Base-by-base conservation (phyloP, 2,797 vertebrate genomes). In the Catamblyrhynchus diadema region DNA sequence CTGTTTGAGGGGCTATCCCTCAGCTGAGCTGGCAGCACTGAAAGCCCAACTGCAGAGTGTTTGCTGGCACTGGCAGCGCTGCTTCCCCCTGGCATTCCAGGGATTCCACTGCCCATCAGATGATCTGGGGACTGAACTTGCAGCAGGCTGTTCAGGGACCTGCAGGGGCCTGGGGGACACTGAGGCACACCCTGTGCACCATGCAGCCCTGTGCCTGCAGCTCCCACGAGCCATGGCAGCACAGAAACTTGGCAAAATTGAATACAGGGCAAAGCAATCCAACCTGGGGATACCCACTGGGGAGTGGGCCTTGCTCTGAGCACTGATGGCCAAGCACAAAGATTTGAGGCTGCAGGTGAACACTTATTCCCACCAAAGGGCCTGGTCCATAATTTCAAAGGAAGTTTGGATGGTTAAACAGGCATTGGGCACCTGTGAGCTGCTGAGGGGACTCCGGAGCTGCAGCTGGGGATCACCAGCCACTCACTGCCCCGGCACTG, bases 61-160 rank as follows among this genome's bases (percentile, higher is more conserved):
- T 44, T 66, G 35, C 66, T 57, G 35, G 28, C 7, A 0, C 48
- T 47, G 42, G 47, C 4, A 7, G 47, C 1, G 0, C 47, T 3
- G 5, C 37, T 33, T 23, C 15, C 2, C 0, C 0, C 9, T 4
- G 2, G 0, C 30, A 10, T 0, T 0, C 0, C 0, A 2, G 4
- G 39, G 51, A 11, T 24, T 25, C 67, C 1, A 0, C 5, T 2
- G 2, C 33, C 45, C 11, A 4, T 6, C 16, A 12, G 27, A 23
- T 2, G n/a, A 77, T 27, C 12, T 2, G 33, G 20, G 24, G 14
- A 37, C 1, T 32, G 32, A 18, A 12, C 27, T 6, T 48, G 35
- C 47, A 27, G 39, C 60, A 62, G 17, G 33, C 12, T 12, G 1
- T 42, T 37, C 14, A 16, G 61, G 35, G 8, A 27, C 13, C n/a